Percentiles rank a stretch among this genome's conserved stretches.
These are phyloP conservation scores for Uromys caudimaculatus DNA, from an alignment of 2,797 vertebrate species.

Conservation along the genomic window DNA sequence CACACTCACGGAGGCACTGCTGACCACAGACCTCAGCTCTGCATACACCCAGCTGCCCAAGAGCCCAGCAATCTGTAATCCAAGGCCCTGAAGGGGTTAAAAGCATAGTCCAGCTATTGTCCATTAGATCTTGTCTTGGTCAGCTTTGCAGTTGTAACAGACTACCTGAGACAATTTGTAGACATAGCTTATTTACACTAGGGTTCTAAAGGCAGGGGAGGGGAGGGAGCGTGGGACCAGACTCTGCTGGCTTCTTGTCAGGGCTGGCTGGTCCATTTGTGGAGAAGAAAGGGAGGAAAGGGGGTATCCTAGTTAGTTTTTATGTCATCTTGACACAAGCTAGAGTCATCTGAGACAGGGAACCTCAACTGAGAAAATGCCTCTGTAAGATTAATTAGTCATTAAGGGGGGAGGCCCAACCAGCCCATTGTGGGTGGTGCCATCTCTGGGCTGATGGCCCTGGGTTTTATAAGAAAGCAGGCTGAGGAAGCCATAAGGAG, in stretches of 20 bases:
- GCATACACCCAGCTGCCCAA: accelerated
- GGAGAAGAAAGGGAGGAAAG: too few species aligned
- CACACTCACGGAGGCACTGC: background rate
- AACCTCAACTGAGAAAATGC: background rate
- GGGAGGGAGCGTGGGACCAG: too few species aligned
- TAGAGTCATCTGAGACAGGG: background rate
- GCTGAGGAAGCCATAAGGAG: background rate
- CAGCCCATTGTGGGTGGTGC: background rate
- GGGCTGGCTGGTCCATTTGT: background rate
- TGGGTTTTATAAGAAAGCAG: background rate
- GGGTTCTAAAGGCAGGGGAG: background rate
- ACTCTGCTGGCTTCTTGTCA: background rate
- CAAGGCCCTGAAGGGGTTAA: background rate
- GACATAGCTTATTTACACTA: background rate
- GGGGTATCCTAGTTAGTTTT: background rate
- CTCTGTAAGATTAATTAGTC: background rate
- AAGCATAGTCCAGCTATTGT: background rate
- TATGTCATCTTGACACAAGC: background rate
- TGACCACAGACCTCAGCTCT: background rate
- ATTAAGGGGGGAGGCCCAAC: background rate
- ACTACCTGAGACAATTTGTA: background rate
- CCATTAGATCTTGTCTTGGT: background rate
- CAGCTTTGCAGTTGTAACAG: background rate
- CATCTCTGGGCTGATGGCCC: too few species aligned
- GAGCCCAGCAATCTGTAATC: background rate